These are phyloP conservation scores for Myanophis thanlyinensis DNA, from an alignment of 2,113 vertebrate genomes.

Conservation along the genomic window DNA sequence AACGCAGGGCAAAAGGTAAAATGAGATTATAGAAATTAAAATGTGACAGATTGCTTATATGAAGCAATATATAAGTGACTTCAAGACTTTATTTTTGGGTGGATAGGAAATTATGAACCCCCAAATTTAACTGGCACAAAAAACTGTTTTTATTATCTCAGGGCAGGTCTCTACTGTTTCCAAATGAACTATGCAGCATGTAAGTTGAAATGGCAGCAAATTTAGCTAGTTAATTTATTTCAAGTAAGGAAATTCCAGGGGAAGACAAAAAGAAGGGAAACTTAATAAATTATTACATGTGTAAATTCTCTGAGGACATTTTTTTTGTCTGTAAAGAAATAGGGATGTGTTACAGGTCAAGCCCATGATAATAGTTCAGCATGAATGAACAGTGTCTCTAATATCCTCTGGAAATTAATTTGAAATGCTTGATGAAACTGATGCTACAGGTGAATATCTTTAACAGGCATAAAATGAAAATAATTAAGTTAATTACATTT, in stretches of 20 bases:
- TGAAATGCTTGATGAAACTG: not conserved
- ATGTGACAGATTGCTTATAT: constrained; percentile 10
- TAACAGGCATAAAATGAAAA: constrained; percentile 16
- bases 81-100: constrained; percentile 1
- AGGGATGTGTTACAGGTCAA: not conserved
- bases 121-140: not conserved
- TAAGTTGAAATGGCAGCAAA: not conserved
- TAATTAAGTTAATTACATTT: not conserved
- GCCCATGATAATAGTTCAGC: not conserved
- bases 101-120: not conserved
- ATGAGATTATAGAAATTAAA: constrained; percentile 38
- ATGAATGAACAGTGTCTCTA: not conserved
- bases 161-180: not conserved
- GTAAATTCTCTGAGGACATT: not conserved
- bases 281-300: not conserved
- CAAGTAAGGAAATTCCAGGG: not conserved
- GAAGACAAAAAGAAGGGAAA: not conserved
- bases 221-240: not conserved
- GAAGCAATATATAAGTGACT: constrained; percentile 24
- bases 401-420: not conserved
- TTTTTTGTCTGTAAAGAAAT: not conserved
- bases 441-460: not conserved
- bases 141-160: not conserved
- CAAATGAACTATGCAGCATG: not conserved
- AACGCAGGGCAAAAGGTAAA: constrained; percentile 34